Base-by-base conservation (phyloP, 2,888 invertebrate genomes). In the Erpobdella octoculata region DNA sequence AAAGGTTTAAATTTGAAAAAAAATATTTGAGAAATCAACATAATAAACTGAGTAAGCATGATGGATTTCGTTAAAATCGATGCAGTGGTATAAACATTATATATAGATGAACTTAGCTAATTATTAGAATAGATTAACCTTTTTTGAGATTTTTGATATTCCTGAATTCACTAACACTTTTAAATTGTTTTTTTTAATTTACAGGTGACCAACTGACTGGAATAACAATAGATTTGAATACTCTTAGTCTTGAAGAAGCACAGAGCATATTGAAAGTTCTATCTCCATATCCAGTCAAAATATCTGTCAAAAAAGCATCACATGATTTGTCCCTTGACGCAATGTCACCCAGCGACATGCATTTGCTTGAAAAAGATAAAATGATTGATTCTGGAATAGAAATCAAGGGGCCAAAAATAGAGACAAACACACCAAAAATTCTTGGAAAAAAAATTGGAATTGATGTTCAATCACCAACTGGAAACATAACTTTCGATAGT, bases 201-300 rank as follows among this genome's bases (percentile, higher is more conserved):
- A 18, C 48, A 72, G 72, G 72, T 38, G 72, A 72, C 21, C 69
- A 38, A 21, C n/a, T 72, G 31, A 69, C 72, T 25, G 72, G 69
- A 28, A 72, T 72, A 21, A 53, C 41, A 15, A 69, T 72, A 18
- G 72, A 69, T 46, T 28, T 72, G 28, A 67, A 69, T 25, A 69
- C 58, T 36, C 59, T 72, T 21, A 46, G 61, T 12, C 31, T 46
- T 21, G 72, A 72, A 1, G 72, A 72, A 38, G 69, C 69, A 18
- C 69, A 58, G 53, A 72, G 53, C 31, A 35, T 72, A 41, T 38
- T 72, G 41, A 72, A 69, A 35, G 64, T 69, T 35, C 58, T 72
- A 28, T 53, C 68, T 35, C 69, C 72, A 48, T 72, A 69, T 68
- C 72, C 72, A 61, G 72, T 72, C 33, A 72, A 72, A 38, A 67